Evolutionary conservation across 2,888 invertebrate species (phyloP).

Genomic region (Stegana nigrithorax): DNA sequence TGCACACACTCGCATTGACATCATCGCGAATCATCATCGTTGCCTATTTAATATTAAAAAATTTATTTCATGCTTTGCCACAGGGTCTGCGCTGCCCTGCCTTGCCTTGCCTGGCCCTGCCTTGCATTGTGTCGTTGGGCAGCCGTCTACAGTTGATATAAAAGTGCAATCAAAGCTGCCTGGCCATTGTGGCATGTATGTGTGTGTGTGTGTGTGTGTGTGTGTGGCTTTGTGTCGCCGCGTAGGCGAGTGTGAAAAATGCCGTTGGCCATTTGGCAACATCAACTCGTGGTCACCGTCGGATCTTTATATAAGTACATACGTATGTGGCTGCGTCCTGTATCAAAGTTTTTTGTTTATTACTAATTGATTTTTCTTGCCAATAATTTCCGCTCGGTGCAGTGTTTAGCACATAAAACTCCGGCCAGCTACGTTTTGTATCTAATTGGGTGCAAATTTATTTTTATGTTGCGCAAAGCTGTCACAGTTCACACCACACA

Average conservation of each 20-base stretch:
- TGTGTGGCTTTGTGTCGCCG: not conserved
- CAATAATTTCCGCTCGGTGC: not conserved
- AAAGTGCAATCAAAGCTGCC: no score
- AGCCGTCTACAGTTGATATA: no score
- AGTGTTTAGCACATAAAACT: not conserved
- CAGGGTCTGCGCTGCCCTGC: not conserved
- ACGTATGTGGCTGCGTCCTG: not conserved
- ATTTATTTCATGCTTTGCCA: slow-evolving; percentile 10
- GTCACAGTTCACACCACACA: slow-evolving; percentile 53
- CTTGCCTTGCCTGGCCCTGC: no score
- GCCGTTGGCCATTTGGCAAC: no score
- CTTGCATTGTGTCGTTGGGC: no score
- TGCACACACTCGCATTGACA: no score
- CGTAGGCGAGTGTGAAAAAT: not conserved
- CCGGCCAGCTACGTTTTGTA: not conserved
- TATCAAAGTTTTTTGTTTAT: not conserved
- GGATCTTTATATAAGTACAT: not conserved
- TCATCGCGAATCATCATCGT: no score
- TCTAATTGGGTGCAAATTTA: not conserved
- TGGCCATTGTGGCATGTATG: not conserved
- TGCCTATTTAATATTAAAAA: no score
- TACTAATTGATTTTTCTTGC: slow-evolving; percentile 7
- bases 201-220: not conserved
- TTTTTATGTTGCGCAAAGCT: slow-evolving; percentile 52
- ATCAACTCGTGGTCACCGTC: no score